phyloP scores from a whole-genome alignment of 2,797 vertebrate genomes.

The Tinamus major region DNA sequence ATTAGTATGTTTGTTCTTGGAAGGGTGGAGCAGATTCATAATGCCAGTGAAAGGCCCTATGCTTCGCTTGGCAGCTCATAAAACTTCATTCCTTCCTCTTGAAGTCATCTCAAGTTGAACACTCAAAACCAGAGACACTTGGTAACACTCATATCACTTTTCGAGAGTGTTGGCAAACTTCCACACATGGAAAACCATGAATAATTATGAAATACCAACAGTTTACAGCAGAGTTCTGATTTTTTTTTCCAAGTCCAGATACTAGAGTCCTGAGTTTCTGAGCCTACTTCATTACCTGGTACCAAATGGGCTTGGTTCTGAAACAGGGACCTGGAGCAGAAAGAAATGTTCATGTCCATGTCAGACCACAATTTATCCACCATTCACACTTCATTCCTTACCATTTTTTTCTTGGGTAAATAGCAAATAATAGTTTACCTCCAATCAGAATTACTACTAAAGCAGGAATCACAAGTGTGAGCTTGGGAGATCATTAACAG shows the following conservation, averaged over 20 bases:
- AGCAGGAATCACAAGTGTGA: background rate
- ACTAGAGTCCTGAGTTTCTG: background rate
- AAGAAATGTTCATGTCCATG: background rate
- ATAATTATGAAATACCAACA: background rate
- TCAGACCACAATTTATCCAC: background rate
- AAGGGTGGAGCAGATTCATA: background rate
- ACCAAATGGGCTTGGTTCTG: background rate
- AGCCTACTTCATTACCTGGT: slow-evolving; percentile 41
- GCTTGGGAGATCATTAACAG: background rate
- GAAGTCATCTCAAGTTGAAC: background rate
- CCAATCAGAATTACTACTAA: slow-evolving; percentile 4
- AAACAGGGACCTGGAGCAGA: background rate
- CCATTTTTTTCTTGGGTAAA: background rate
- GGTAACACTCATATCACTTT: background rate
- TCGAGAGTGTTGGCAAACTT: background rate
- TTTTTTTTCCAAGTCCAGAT: background rate
- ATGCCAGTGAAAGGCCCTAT: background rate
- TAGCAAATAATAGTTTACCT: background rate
- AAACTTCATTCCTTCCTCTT: background rate
- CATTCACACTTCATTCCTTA: background rate
- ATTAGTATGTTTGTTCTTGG: background rate
- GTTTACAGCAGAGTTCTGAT: background rate
- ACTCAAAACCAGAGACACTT: background rate
- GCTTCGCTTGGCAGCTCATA: background rate
- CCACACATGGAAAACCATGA: background rate